These are phyloP conservation scores for Bovichtus diacanthus DNA, from an alignment of 2,797 vertebrate species.

Conservation along the genomic window DNA sequence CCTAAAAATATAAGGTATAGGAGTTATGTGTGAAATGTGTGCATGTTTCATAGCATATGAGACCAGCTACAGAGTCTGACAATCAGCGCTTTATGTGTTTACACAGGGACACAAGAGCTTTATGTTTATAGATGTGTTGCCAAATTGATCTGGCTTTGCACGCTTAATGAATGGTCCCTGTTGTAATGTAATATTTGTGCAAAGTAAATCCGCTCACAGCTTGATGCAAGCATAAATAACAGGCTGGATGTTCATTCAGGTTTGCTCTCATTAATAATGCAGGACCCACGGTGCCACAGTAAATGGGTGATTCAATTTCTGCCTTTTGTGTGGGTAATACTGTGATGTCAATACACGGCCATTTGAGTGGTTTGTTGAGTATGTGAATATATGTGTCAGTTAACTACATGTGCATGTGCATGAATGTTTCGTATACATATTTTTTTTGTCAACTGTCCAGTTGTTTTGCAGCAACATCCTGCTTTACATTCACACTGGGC, in stretches of 20 bases:
- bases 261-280: slow-evolving; percentile 79
- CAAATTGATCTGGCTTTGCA: slow-evolving; percentile 60
- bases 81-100: slow-evolving; percentile 32
- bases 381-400: neutral
- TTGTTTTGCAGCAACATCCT: neutral
- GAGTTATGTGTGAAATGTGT: slow-evolving; percentile 16
- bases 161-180: slow-evolving; percentile 66
- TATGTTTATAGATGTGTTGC: slow-evolving; percentile 62
- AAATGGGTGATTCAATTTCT: slow-evolving; percentile 71
- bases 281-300: slow-evolving; percentile 63
- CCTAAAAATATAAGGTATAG: neutral
- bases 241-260: slow-evolving; percentile 75
- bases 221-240: slow-evolving; percentile 76
- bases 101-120: slow-evolving; percentile 26
- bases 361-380: slow-evolving; percentile 32
- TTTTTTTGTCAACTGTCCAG: no score
- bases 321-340: slow-evolving; percentile 53
- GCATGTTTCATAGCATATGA: slow-evolving; percentile 8
- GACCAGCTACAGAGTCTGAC: neutral
- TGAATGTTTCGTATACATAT: neutral
- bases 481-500: neutral
- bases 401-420: neutral
- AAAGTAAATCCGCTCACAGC: slow-evolving; percentile 75
- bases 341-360: slow-evolving; percentile 30
- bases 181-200: slow-evolving; percentile 76